Evolutionary conservation across 2,888 invertebrate species (phyloP).

Genomic region (Urechis unicinctus): DNA sequence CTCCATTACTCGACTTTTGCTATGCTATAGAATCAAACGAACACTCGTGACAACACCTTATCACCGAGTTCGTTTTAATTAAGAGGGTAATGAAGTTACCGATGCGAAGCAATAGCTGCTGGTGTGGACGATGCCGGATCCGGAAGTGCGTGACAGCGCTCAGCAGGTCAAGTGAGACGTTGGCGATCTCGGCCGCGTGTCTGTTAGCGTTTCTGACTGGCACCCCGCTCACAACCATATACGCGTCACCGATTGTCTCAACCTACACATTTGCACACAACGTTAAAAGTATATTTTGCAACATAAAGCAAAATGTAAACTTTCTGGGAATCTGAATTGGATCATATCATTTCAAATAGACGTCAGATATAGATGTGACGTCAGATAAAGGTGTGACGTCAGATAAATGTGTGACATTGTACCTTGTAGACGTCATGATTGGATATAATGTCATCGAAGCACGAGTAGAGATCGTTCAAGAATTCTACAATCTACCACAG

Average conservation of each 20-base stretch:
- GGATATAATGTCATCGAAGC: slow-evolving; percentile 41
- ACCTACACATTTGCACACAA: too few relatives aligned
- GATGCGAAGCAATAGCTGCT: slow-evolving; percentile 35
- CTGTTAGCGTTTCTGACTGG: slow-evolving; percentile 36
- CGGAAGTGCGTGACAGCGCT: slow-evolving; percentile 50
- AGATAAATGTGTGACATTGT: too few relatives aligned
- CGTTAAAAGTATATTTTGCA: too few relatives aligned
- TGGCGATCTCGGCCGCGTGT: slow-evolving; percentile 43
- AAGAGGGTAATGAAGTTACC: slow-evolving; percentile 18
- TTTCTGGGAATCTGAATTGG: too few relatives aligned
- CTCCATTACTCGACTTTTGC: too few relatives aligned
- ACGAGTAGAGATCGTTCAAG: slow-evolving; percentile 42
- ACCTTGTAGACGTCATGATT: slow-evolving; percentile 36
- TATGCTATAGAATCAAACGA: too few relatives aligned
- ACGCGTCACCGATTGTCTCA: too few relatives aligned
- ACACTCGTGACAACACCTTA: too few relatives aligned
- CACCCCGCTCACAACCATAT: slow-evolving; percentile 44
- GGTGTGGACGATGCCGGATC: slow-evolving; percentile 37
- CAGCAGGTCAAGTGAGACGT: slow-evolving; percentile 43
- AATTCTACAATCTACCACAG: slow-evolving; percentile 42
- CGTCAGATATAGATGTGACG: too few relatives aligned
- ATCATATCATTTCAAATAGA: too few relatives aligned
- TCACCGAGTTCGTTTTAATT: background rate
- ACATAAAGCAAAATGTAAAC: too few relatives aligned
- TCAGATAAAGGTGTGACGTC: too few relatives aligned